A percentile compares a stretch with the other conserved stretches of the same genome.
Conservation (phyloP, 2,113 vertebrate species). For the Rhipidura dahli region DNA sequence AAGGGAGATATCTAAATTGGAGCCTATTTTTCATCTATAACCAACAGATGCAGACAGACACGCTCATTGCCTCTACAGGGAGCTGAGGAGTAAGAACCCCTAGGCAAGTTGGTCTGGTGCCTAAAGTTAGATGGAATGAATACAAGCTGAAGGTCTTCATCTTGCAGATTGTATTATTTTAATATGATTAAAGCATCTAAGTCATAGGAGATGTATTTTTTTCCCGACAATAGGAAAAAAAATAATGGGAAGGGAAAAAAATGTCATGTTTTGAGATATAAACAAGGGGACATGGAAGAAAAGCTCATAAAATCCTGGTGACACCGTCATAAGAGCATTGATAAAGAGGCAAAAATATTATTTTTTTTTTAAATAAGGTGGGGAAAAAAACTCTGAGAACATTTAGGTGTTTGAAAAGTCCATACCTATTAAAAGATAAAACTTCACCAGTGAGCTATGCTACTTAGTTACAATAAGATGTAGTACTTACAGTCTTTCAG, state of each 20-base stretch:
- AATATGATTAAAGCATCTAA: constrained; percentile 44
- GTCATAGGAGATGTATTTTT: not conserved
- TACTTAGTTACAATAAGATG: not conserved
- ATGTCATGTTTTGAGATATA: not conserved
- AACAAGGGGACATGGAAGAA: not conserved
- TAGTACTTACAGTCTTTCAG: not conserved
- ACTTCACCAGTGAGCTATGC: not conserved
- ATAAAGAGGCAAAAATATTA: not conserved
- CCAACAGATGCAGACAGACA: constrained; percentile 26
- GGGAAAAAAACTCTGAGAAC: not conserved
- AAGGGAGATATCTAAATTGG: constrained; percentile 36
- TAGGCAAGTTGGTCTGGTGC: constrained; percentile 42
- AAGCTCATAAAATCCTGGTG: not conserved
- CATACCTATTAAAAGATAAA: not conserved
- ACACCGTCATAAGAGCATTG: not conserved
- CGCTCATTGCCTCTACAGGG: not conserved
- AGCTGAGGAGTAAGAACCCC: not conserved
- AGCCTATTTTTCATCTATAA: constrained; percentile 28
- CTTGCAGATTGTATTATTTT: constrained; percentile 32
- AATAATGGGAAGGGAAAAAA: not conserved
- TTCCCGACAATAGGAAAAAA: not conserved
- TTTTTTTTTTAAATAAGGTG: not conserved
- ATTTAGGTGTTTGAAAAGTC: not conserved
- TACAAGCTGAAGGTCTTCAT: constrained; percentile 41
- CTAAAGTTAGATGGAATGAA: constrained; percentile 23